Evolutionary conservation across 2,797 vertebrate species (phyloP).

Genomic region (Sphenodon punctatus): DNA sequence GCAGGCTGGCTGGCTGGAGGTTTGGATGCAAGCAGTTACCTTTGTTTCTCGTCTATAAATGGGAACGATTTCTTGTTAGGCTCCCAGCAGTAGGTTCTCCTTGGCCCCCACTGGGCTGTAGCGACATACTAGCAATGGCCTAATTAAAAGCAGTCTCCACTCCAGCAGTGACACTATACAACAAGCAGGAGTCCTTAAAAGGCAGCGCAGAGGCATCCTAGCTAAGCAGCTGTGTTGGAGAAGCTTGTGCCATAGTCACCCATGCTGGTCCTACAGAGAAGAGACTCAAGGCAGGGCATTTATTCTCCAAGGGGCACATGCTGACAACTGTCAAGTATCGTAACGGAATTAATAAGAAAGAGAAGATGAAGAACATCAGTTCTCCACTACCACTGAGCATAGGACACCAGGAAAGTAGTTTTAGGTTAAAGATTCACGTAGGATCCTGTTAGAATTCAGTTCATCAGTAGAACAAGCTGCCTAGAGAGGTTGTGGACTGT

Average conservation of each 20-base stretch:
- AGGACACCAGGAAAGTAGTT: too few species aligned
- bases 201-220: not conserved
- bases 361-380: too few species aligned
- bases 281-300: too few species aligned
- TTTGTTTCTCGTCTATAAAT: not conserved
- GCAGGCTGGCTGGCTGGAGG: too few species aligned
- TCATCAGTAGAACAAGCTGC: too few species aligned
- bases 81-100: not conserved
- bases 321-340: too few species aligned
- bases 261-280: not conserved
- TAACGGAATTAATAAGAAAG: too few species aligned
- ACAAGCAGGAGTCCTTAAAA: not conserved
- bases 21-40: not conserved
- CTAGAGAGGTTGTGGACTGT: too few species aligned
- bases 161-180: not conserved
- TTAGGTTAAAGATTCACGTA: too few species aligned
- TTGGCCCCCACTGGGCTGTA: not conserved
- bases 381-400: too few species aligned
- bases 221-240: not conserved
- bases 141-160: not conserved
- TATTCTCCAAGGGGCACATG: too few species aligned
- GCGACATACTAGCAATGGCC: not conserved
- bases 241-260: not conserved
- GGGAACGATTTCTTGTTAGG: not conserved
- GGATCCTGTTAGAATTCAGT: too few species aligned